Evolutionary conservation across 2,888 invertebrate species (phyloP).

Genomic region (Ormyrus rosae): DNA sequence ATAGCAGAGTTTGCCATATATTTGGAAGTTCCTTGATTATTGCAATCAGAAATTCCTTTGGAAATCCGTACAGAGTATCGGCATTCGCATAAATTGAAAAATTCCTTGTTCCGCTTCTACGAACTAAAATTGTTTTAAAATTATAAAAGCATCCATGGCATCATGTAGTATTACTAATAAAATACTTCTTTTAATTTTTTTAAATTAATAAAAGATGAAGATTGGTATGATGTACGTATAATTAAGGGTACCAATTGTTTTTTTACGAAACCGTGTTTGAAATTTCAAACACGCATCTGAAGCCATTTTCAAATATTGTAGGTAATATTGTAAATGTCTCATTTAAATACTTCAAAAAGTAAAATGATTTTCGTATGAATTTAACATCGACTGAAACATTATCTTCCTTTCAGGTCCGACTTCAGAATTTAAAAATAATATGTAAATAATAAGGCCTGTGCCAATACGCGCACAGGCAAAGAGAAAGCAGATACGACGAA

Average conservation of each 20-base stretch:
- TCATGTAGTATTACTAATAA: too few species aligned
- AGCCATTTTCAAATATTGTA: slow-evolving; percentile 84
- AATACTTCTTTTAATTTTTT: too few species aligned
- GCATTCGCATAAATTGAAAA: too few species aligned
- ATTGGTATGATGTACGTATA: slow-evolving; percentile 96
- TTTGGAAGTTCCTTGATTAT: too few species aligned
- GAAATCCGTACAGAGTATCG: too few species aligned
- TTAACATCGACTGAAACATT: slow-evolving; percentile 10
- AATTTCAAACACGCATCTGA: slow-evolving; percentile 99
- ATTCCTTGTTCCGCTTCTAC: too few species aligned
- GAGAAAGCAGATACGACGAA: slow-evolving; percentile 70
- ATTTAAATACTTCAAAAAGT: background rate
- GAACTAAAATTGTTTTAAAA: too few species aligned
- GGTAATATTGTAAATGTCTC: slow-evolving; percentile 90
- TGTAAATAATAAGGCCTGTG: slow-evolving; percentile 71
- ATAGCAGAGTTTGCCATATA: too few species aligned
- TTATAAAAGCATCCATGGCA: too few species aligned
- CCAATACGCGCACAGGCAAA: slow-evolving; percentile 68
- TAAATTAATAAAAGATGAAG: slow-evolving; percentile 59
- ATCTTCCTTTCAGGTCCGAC: slow-evolving; percentile 68
- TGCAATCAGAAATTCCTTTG: too few species aligned
- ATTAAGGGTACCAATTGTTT: slow-evolving; percentile 90
- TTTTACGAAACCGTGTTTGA: slow-evolving; percentile 91
- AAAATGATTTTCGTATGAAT: background rate
- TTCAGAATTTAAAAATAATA: slow-evolving; percentile 71